Conservation (phyloP, 2,113 vertebrate species). For the Holacanthus passer region DNA sequence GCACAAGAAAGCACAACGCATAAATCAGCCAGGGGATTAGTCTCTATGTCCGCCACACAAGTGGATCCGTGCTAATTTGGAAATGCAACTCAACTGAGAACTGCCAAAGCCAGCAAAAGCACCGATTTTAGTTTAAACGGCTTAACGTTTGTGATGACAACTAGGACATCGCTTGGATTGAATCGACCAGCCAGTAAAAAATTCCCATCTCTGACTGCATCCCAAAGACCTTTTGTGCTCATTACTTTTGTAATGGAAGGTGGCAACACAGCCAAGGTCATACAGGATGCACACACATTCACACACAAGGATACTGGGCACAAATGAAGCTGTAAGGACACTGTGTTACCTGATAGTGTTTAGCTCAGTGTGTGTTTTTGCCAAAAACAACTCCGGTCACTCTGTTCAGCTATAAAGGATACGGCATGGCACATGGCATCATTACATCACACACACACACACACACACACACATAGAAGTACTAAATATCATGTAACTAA, state of each 20-base stretch:
- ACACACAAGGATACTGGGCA: not conserved
- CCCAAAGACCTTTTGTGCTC: constrained; percentile 37
- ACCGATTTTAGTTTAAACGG: constrained; percentile 4
- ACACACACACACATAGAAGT: not conserved
- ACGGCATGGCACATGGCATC: constrained; percentile 37
- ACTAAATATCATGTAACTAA: too few species aligned
- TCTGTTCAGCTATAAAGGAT: constrained; percentile 35
- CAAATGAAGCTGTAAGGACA: constrained; percentile 27
- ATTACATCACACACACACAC: constrained; percentile 43
- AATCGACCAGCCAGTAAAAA: not conserved
- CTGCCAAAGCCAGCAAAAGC: not conserved
- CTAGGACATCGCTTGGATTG: not conserved
- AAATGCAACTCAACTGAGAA: not conserved
- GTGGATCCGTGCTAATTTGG: not conserved
- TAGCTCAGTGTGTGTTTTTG: constrained; percentile 40
- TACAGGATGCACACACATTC: constrained; percentile 9
- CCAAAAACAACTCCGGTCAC: constrained; percentile 41
- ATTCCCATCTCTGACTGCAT: not conserved
- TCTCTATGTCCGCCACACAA: not conserved
- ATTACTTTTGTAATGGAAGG: constrained; percentile 30
- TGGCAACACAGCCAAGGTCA: constrained; percentile 45
- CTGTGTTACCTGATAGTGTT: constrained; percentile 55
- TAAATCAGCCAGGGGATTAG: not conserved
- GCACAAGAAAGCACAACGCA: not conserved
- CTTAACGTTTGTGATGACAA: not conserved